These are phyloP conservation scores for Ceratosolen solmsi DNA, from an alignment of 1,140 invertebrate species.

Conservation along the genomic window DNA sequence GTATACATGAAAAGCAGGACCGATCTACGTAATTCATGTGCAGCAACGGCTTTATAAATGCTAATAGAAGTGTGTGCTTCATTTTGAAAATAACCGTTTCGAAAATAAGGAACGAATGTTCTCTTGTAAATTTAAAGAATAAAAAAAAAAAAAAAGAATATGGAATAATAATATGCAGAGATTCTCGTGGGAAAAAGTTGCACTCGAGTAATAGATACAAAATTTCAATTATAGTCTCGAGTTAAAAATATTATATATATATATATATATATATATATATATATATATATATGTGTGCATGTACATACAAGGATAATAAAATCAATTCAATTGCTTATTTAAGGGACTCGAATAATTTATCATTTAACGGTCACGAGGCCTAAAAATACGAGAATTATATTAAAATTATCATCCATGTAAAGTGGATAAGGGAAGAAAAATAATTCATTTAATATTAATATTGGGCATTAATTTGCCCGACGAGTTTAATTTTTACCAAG, in stretches of 20 bases:
- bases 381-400: too few relatives aligned
- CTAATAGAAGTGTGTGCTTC: slow-evolving; percentile 6
- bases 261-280: too few relatives aligned
- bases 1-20: not conserved
- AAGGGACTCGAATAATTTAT: too few relatives aligned
- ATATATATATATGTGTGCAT: too few relatives aligned
- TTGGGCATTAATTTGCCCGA: too few relatives aligned
- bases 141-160: not conserved
- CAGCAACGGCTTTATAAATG: slow-evolving; percentile 3
- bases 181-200: not conserved
- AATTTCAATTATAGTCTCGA: not conserved
- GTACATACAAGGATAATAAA: too few relatives aligned
- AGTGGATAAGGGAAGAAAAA: too few relatives aligned
- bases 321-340: too few relatives aligned
- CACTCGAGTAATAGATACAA: not conserved
- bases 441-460: too few relatives aligned
- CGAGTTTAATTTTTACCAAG: too few relatives aligned
- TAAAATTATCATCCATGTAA: too few relatives aligned
- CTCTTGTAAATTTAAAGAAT: not conserved
- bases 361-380: too few relatives aligned
- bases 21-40: not conserved
- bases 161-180: not conserved
- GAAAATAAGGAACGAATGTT: not conserved
- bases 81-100: not conserved
- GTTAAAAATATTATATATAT: not conserved